Conservation (phyloP, 2,113 vertebrate genomes). For the Leptodactylus fuscus region DNA sequence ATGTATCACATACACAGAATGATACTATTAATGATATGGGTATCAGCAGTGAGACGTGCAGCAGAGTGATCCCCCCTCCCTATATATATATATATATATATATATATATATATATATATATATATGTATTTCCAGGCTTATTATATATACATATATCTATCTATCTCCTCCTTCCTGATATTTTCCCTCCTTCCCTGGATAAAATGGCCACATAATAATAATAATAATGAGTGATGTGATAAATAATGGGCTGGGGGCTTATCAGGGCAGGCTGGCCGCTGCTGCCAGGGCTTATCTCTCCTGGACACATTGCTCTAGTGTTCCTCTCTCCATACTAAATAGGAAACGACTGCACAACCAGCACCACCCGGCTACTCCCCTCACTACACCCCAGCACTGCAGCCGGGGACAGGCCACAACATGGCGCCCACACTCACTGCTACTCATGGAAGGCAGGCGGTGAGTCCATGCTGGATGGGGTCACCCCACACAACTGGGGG, state of each 20-base stretch:
- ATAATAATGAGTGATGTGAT: slow-evolving; percentile 97
- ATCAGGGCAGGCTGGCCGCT: slow-evolving; percentile 90
- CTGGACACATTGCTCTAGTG: slow-evolving; percentile 90
- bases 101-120: background rate
- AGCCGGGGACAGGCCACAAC: slow-evolving; percentile 92
- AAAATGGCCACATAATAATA: slow-evolving; percentile 94
- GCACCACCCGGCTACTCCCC: slow-evolving; percentile 78
- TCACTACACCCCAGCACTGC: slow-evolving; percentile 66
- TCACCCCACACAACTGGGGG: background rate
- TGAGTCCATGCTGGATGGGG: slow-evolving; percentile 70
- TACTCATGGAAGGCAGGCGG: slow-evolving; percentile 86
- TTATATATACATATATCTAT: background rate
- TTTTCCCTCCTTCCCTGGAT: slow-evolving; percentile 85
- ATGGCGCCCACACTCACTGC: slow-evolving; percentile 87
- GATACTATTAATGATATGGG: slow-evolving; percentile 68
- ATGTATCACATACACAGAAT: slow-evolving; percentile 58
- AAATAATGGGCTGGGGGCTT: slow-evolving; percentile 91
- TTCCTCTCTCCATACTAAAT: slow-evolving; percentile 91
- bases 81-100: background rate
- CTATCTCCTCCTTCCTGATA: slow-evolving; percentile 61
- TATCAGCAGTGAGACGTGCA: slow-evolving; percentile 65
- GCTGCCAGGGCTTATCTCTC: slow-evolving; percentile 85
- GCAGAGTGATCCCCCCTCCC: slow-evolving; percentile 38
- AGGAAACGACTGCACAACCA: slow-evolving; percentile 85
- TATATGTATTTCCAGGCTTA: too few relatives aligned